Evolutionary conservation across 2,888 invertebrate genomes (phyloP).

Genomic region (Brachyopa scutellaris): DNA sequence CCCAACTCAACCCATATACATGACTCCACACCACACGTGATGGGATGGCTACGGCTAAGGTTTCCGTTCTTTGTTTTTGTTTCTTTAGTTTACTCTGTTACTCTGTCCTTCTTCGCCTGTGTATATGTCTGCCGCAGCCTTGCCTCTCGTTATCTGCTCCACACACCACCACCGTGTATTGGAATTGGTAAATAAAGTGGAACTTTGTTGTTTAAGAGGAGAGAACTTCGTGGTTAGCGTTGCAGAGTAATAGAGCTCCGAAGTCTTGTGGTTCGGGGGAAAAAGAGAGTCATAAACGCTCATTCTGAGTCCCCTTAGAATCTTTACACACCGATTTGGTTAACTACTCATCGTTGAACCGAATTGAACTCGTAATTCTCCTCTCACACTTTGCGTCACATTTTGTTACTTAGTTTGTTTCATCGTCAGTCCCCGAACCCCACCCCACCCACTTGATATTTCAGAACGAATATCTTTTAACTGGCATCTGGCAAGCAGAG

Average conservation of each 20-base stretch:
- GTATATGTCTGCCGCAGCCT: constrained; percentile 1
- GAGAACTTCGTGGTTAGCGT: constrained; percentile 31
- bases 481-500: background rate
- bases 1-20: constrained; percentile 30
- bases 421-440: background rate
- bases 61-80: background rate
- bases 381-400: constrained; percentile 7
- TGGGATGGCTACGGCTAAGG: background rate
- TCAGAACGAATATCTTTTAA: background rate
- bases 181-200: constrained; percentile 52
- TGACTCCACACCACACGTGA: background rate
- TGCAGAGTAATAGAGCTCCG: background rate
- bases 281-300: constrained; percentile 60
- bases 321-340: constrained; percentile 66
- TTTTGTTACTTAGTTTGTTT: constrained; percentile 30
- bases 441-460: constrained; percentile 1
- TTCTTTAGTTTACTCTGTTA: background rate
- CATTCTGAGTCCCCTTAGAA: constrained; percentile 50
- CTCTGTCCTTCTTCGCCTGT: background rate
- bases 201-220: constrained; percentile 44
- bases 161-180: constrained; percentile 37
- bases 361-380: constrained; percentile 66
- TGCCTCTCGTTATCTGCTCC: constrained; percentile 24
- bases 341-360: constrained; percentile 68
- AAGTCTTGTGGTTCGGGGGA: constrained; percentile 10